phyloP scores from a whole-genome alignment of 2,888 invertebrate species.

The Cremastobaeus sp. region DNA sequence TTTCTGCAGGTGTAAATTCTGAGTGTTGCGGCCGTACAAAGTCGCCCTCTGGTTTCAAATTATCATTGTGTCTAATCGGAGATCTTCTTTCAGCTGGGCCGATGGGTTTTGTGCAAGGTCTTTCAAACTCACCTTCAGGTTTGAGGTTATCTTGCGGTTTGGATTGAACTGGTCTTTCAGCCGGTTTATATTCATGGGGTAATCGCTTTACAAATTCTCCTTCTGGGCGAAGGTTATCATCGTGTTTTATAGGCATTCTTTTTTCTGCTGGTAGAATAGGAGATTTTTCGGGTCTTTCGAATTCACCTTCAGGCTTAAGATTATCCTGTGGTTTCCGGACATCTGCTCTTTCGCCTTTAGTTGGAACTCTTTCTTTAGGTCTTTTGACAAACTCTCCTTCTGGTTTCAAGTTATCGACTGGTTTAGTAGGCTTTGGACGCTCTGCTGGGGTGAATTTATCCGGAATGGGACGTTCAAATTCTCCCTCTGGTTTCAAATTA shows the following conservation, averaged over 20 bases:
- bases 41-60: no score
- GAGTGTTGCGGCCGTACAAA: no score
- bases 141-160: conserved; percentile 75
- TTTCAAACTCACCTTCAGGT: no score
- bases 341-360: conserved; percentile 74
- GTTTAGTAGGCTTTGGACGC: no score
- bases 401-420: no score
- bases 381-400: no score
- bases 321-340: conserved; percentile 64
- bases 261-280: conserved; percentile 79
- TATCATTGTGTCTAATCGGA: conserved; percentile 79
- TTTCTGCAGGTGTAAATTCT: no score
- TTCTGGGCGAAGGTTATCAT: conserved; percentile 66
- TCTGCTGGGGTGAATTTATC: no score
- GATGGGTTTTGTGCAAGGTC: no score
- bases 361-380: conserved; percentile 61
- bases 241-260: conserved; percentile 65
- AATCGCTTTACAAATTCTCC: conserved; percentile 74
- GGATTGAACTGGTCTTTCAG: conserved; percentile 72
- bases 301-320: no score
- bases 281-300: conserved; percentile 30
- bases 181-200: conserved; percentile 19
- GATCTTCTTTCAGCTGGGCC: conserved; percentile 72
- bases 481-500: no score
- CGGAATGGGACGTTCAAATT: no score